phyloP scores from a whole-genome alignment of 23 tunicate genomes.

The Styela clava region DNA sequence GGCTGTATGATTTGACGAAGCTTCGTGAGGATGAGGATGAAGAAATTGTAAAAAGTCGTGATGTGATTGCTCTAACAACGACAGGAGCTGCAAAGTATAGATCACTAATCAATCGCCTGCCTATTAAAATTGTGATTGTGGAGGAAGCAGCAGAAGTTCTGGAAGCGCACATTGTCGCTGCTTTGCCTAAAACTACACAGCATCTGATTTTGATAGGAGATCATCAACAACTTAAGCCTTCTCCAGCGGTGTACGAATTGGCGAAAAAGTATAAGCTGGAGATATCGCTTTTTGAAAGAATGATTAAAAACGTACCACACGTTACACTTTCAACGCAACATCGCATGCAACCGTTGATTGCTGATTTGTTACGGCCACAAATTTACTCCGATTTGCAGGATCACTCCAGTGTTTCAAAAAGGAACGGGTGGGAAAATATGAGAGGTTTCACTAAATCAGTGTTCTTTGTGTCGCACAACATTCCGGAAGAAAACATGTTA shows the following conservation, averaged over 20 bases:
- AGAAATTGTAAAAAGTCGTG: background rate
- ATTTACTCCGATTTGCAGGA: constrained; percentile 14
- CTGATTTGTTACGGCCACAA: constrained; percentile 13
- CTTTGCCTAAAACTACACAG: background rate
- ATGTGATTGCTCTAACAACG: constrained; percentile 4
- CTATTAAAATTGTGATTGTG: background rate
- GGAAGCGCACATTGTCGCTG: constrained; percentile 9
- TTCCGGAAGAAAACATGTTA: background rate
- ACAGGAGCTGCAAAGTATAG: constrained; percentile 9
- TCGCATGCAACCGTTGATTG: constrained; percentile 23
- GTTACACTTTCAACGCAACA: constrained; percentile 14
- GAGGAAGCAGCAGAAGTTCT: constrained; percentile 14
- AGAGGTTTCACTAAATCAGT: background rate
- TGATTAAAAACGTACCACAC: constrained; percentile 4
- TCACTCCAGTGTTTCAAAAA: constrained; percentile 1
- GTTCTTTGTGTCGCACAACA: constrained; percentile 21
- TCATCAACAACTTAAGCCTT: constrained; percentile 5
- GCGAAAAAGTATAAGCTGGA: constrained; percentile 1
- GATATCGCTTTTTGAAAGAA: background rate
- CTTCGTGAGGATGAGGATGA: background rate
- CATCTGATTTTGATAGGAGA: constrained; percentile 1
- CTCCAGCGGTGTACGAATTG: constrained; percentile 3
- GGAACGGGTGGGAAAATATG: background rate
- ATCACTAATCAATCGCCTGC: background rate
- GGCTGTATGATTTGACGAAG: background rate